Evolutionary conservation across 2,797 vertebrate genomes (phyloP).

Genomic region (Brachyalestes nurse): DNA sequence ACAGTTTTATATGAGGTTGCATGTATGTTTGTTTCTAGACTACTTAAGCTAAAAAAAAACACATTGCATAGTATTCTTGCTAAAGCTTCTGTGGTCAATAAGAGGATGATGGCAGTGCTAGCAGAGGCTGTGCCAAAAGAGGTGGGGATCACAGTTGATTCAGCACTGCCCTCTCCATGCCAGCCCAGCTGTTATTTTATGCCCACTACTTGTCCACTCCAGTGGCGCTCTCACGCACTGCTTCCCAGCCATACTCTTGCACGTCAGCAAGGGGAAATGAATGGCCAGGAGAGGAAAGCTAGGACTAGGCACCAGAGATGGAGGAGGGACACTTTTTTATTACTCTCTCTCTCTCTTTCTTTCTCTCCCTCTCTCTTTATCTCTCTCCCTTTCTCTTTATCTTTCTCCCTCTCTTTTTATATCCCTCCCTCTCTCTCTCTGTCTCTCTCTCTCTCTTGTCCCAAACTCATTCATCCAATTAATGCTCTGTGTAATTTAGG

Average conservation of each 20-base stretch:
- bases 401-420: constrained; percentile 25
- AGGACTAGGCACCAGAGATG: constrained; percentile 18
- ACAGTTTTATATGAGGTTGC: neutral
- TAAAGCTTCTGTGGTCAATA: neutral
- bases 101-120: neutral
- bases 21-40: neutral
- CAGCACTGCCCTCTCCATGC: neutral
- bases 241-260: neutral
- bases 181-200: constrained; percentile 33
- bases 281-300: constrained; percentile 2
- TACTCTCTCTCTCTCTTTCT: constrained; percentile 26
- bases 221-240: neutral
- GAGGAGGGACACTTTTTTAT: constrained; percentile 38
- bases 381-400: constrained; percentile 30
- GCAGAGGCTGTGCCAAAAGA: constrained; percentile 11
- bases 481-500: constrained; percentile 85
- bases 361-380: constrained; percentile 28
- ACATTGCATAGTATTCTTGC: neutral
- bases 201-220: neutral
- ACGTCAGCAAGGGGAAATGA: constrained; percentile 32
- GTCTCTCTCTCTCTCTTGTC: constrained; percentile 31
- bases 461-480: constrained; percentile 71
- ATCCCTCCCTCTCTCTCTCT: constrained; percentile 28
- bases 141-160: constrained; percentile 1
- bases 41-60: neutral